phyloP scores from a whole-genome alignment of 2,113 vertebrate species.

The Jaculus jaculus region DNA sequence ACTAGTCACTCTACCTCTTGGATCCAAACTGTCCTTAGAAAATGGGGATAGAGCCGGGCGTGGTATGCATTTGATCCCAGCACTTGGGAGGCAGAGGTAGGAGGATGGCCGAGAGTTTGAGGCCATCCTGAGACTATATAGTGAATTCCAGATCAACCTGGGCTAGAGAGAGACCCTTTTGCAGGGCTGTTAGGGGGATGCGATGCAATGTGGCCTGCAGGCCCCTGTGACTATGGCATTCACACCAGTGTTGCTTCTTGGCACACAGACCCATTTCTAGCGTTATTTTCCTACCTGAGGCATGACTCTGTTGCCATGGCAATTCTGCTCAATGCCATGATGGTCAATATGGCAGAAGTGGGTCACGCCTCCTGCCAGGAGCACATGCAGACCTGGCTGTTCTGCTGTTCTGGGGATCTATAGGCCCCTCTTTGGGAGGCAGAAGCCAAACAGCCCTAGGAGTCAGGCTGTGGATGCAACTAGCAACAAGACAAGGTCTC shows the following conservation, averaged over 20 bases:
- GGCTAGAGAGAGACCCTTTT: no score
- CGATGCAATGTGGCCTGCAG: fast-evolving
- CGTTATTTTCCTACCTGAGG: fast-evolving
- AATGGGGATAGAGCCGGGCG: no score
- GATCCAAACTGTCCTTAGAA: neutral
- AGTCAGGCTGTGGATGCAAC: neutral
- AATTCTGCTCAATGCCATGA: neutral
- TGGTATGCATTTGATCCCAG: no score
- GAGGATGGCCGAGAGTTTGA: no score
- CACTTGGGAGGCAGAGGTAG: no score
- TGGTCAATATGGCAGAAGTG: no score
- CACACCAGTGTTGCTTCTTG: fast-evolving
- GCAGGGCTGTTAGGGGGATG: no score
- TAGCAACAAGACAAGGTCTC: neutral
- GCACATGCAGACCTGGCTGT: neutral
- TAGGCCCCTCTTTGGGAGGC: neutral
- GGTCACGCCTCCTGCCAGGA: neutral
- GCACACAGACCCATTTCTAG: fast-evolving
- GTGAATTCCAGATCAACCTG: no score
- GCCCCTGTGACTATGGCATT: fast-evolving
- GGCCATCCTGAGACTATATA: no score
- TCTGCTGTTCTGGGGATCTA: no score
- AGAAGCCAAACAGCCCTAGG: neutral
- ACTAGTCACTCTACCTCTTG: neutral
- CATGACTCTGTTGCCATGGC: neutral